These are phyloP conservation scores for Rhincodon typus DNA, from an alignment of 2,797 vertebrate genomes.

Conservation along the genomic window DNA sequence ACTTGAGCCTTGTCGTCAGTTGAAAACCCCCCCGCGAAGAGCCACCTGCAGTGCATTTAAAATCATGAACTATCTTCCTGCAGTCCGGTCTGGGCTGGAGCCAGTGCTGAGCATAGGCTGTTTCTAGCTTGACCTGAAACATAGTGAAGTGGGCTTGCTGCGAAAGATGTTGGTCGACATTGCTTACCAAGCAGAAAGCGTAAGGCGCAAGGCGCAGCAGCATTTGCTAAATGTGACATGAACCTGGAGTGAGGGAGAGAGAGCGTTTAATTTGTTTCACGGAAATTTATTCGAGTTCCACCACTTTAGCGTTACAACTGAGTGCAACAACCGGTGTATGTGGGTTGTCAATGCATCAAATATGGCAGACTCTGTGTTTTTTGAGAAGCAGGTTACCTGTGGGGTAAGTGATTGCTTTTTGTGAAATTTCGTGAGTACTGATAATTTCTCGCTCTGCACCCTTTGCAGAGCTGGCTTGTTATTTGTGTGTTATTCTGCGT, in stretches of 20 bases:
- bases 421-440: background rate
- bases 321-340: background rate
- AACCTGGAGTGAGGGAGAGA: background rate
- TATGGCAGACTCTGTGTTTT: slow-evolving; percentile 48
- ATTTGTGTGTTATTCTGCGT: background rate
- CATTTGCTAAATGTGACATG: background rate
- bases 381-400: slow-evolving; percentile 51
- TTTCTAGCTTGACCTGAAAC: background rate
- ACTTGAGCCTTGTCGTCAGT: background rate
- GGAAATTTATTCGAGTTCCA: background rate
- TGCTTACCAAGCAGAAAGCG: too few species aligned
- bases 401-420: slow-evolving; percentile 52
- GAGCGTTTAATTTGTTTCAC: background rate
- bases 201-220: background rate
- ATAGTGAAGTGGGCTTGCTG: background rate
- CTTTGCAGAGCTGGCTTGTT: background rate
- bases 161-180: background rate
- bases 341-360: background rate
- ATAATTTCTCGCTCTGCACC: background rate
- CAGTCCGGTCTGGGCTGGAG: background rate
- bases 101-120: background rate
- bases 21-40: background rate
- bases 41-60: background rate
- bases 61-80: background rate
- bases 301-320: background rate